Evolutionary conservation across 2,797 vertebrate genomes (phyloP).

Genomic region (Catostomus latipinnis): DNA sequence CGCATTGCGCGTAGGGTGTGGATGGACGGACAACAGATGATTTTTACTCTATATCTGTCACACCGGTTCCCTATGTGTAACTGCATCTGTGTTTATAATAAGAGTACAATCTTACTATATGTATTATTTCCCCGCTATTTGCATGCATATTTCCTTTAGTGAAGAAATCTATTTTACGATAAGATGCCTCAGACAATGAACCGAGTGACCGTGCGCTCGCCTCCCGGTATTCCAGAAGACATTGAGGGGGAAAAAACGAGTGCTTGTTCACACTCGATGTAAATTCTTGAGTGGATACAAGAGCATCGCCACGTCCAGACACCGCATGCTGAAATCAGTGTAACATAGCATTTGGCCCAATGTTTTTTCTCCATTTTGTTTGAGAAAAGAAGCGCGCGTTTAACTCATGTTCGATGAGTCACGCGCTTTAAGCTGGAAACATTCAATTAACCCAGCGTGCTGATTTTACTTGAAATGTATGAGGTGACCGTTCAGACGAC

Average conservation of each 20-base stretch:
- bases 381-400: not conserved
- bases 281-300: constrained; percentile 3
- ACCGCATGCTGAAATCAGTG: not conserved
- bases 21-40: constrained; percentile 53
- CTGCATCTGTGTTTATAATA: not conserved
- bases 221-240: constrained; percentile 6
- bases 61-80: not conserved
- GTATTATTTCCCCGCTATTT: not conserved
- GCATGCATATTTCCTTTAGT: not conserved
- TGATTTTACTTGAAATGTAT: not conserved
- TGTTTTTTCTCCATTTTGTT: not conserved
- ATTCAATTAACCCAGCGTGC: not conserved
- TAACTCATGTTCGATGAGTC: not conserved
- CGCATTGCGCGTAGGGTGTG: constrained; percentile 60
- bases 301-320: not conserved
- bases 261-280: constrained; percentile 13
- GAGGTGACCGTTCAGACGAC: not conserved
- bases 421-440: not conserved
- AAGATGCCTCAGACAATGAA: constrained; percentile 51
- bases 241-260: not conserved
- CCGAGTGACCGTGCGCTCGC: constrained; percentile 36
- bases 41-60: not conserved
- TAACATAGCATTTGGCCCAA: not conserved
- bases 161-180: not conserved
- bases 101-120: not conserved